Base-by-base conservation (phyloP, 2,797 vertebrate genomes). In the Diplodus puntazzo region DNA sequence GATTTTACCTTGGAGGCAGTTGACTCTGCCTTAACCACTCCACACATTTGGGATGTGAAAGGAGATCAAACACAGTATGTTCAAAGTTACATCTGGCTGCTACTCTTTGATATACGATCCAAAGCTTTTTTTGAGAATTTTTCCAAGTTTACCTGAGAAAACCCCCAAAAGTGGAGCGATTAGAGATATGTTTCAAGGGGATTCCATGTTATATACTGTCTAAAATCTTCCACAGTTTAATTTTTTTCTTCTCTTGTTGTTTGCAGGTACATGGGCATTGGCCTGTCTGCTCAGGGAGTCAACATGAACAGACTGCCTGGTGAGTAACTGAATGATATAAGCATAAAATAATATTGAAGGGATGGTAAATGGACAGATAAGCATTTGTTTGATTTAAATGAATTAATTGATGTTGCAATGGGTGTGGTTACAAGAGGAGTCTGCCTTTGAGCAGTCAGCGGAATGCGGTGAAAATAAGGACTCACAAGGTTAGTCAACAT, bases 261-360 rank as follows among this genome's bases (percentile, higher is more conserved):
- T 92, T 95, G 76, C 95, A 99, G 98, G 94, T 99, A 99, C 94
- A 99, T 99, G 98, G 98, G 98, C 84, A 99, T 99, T 80, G 98
- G 98, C 91, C 95, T 99, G 87, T 99, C 98, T 71, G 98, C 98
- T 59, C 98, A 99, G 95, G 98, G 98, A 46, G 98, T 99, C 95
- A 99, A 98, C 95, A 99, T 99, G 97, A 99, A 99, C 96, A 96
- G 98, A 90, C 96, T 99, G 93, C 98, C 98, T 90, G 98, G 97
- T 99, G 94, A 98, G 98, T 98, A 87, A 62, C 27, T 62, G 21
- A 73, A 46, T 57, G 8, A 62, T 42, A 16, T 68, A 14, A 43
- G 30, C 18, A 10, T 25, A 23, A 61, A 23, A 46, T 58, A 27
- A 65, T 14, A 16, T 53, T 2, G 11, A 18, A 20, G 39, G 25